Evolutionary conservation across 2,113 vertebrate species (phyloP).

Genomic region (Solea solea): DNA sequence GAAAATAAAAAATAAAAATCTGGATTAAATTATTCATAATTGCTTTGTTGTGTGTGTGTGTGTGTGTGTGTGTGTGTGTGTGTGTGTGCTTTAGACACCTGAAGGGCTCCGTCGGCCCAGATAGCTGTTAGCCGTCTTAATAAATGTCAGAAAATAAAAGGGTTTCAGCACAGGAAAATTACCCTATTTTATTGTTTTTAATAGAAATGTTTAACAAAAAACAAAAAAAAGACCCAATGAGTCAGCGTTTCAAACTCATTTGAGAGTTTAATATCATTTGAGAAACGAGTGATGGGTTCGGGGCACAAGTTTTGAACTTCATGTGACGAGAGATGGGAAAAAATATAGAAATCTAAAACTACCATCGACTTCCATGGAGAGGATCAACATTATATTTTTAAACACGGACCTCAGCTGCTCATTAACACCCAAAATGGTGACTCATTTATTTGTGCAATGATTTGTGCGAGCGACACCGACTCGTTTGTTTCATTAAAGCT

Average conservation of each 20-base stretch:
- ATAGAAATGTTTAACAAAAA: neutral
- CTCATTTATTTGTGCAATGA: neutral
- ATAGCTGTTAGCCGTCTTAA: neutral
- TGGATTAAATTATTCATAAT: neutral
- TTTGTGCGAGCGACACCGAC: neutral
- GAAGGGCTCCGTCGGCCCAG: neutral
- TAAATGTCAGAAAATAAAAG: neutral
- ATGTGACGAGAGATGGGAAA: neutral
- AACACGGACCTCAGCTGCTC: neutral
- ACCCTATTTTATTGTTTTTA: neutral
- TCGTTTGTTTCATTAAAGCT: neutral
- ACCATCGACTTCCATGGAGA: neutral
- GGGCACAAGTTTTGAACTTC: neutral
- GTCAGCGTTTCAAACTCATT: neutral
- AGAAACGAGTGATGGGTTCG: neutral
- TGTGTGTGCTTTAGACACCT: no score
- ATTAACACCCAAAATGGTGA: neutral
- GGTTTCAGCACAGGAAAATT: neutral
- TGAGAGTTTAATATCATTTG: neutral
- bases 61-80: no score
- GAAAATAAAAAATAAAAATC: neutral
- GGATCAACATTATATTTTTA: neutral
- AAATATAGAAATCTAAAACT: no score
- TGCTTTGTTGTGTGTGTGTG: neutral
- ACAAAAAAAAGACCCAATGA: neutral